Evolutionary conservation across 2,113 vertebrate genomes (phyloP).

Genomic region (Apistogramma diplotaenia): DNA sequence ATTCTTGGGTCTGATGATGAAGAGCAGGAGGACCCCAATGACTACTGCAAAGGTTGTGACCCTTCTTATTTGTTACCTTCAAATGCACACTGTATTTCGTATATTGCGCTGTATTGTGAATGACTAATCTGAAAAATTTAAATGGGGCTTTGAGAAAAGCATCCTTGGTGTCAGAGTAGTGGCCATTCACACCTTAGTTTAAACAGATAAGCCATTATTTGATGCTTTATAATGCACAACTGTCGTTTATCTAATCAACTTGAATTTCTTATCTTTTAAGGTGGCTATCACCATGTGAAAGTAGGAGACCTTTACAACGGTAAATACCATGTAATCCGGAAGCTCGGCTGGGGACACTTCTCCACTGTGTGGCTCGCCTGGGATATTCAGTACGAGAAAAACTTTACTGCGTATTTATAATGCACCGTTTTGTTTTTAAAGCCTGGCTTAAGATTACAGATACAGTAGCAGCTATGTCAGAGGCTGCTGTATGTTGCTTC

Average conservation of each 20-base stretch:
- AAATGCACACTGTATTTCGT: neutral
- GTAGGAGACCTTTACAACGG: constrained; percentile 96
- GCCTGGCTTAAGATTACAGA: neutral
- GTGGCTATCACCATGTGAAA: constrained; percentile 97
- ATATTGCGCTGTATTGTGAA: neutral
- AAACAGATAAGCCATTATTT: neutral
- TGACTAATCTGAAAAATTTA: neutral
- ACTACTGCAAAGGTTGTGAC: constrained; percentile 94
- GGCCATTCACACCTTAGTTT: neutral
- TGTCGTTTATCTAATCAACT: neutral
- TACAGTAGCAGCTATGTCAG: neutral
- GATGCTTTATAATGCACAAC: neutral
- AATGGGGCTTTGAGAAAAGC: neutral
- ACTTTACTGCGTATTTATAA: neutral
- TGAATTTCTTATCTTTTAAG: constrained; percentile 70
- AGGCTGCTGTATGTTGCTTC: neutral
- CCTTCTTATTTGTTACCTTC: neutral
- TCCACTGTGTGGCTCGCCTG: constrained; percentile 98
- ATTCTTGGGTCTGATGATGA: constrained; percentile 98
- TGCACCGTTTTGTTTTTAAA: constrained; percentile 1
- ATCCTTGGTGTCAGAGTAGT: neutral
- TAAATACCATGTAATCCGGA: constrained; percentile 95
- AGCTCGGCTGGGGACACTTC: constrained; percentile 98
- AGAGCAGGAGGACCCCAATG: constrained; percentile 96
- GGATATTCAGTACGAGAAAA: constrained; percentile 91